A percentile compares a stretch with the other conserved stretches of the same genome.
These are phyloP conservation scores for Drosophila pseudoobscura DNA, from an alignment of 1,140 invertebrate species.

Conservation along the genomic window DNA sequence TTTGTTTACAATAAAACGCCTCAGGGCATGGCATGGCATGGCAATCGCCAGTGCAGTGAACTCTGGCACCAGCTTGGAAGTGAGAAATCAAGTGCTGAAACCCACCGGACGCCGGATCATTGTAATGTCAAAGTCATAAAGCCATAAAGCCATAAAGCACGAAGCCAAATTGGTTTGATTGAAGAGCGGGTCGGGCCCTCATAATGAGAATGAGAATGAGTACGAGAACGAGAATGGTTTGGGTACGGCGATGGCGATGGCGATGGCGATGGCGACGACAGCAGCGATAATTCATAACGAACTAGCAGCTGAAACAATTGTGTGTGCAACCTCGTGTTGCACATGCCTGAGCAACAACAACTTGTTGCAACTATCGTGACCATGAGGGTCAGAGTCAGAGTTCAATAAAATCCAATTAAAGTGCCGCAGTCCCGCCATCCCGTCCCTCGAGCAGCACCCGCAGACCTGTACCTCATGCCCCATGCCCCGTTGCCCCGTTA, in stretches of 20 bases:
- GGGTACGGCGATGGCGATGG: not conserved
- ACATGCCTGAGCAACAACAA: conserved; percentile 45
- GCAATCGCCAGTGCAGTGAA: conserved; percentile 64
- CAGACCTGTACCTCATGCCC: conserved; percentile 66
- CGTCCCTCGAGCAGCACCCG: conserved; percentile 40
- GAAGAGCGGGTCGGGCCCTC: conserved; percentile 60
- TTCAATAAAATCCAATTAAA: conserved; percentile 82
- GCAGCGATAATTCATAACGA: conserved; percentile 44
- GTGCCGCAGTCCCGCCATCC: conserved; percentile 32
- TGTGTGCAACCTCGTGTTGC: conserved; percentile 39
- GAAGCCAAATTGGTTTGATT: conserved; percentile 64
- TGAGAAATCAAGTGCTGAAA: conserved; percentile 65
- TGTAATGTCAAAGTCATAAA: conserved; percentile 66
- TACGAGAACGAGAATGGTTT: conserved; percentile 5
- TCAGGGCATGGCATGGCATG: conserved; percentile 44
- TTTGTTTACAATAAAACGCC: conserved; percentile 48
- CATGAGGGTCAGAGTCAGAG: conserved; percentile 78
- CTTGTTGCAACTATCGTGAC: conserved; percentile 69
- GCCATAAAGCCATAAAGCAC: conserved; percentile 59
- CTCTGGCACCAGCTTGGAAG: conserved; percentile 30
- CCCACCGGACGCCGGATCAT: conserved; percentile 24
- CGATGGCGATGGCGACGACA: not conserved
- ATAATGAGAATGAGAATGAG: conserved; percentile 33
- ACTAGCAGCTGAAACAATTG: conserved; percentile 39
- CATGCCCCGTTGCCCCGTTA: conserved; percentile 18